Base-by-base conservation (phyloP, 2,888 invertebrate species). In the Microctonus aethiopoides region DNA sequence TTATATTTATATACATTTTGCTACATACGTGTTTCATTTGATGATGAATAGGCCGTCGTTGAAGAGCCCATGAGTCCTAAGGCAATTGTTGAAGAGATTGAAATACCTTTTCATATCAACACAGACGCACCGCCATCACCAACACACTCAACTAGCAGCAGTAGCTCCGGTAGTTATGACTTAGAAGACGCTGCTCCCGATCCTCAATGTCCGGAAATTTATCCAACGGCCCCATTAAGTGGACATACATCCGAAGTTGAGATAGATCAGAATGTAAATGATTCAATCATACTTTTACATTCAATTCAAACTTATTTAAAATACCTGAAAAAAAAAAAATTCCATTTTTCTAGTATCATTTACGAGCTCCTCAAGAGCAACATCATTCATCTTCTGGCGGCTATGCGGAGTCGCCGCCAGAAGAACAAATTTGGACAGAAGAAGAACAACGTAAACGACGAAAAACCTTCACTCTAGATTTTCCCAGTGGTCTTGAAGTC, bases 391-490 rank as follows among this genome's bases (percentile, higher is more conserved):
- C 85, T 0, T 84, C 85, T 10, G 85, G 84, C 4, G 84, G 84
- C n/a, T 86, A 85, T 72, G 83, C 83, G 11, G 86, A 84, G 46
- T 86, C 86, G 1, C 84, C 86, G 0, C 84, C 86, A 0, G 85
- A 85, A 41, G 72, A 74, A 20, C 81, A 81, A 2, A 69, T 78
- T 10, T 92, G 93, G 90, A 88, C 91, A 57, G 90, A 92, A 70
- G 94, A 94, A 74, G 93, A 93, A 67, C 91, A 92, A 77, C 89
- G 91, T 73, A 89, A 92, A 71, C 91, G 91, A 80, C 92, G 92
- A 87, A 92, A 92, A 82, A 91, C 91, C 24, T 94, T 95, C 86
- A 93, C 92, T 57, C 87, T 95, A 74, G 94, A 95, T 81, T 91
- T 94, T 87, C 88, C 91, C 67, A 87, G 90, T 74, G 87, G 91